Evolutionary conservation across 2,888 invertebrate genomes (phyloP), one percentile per base, ranked within the genome.

Genomic region (Endomychus coccineus): DNA sequence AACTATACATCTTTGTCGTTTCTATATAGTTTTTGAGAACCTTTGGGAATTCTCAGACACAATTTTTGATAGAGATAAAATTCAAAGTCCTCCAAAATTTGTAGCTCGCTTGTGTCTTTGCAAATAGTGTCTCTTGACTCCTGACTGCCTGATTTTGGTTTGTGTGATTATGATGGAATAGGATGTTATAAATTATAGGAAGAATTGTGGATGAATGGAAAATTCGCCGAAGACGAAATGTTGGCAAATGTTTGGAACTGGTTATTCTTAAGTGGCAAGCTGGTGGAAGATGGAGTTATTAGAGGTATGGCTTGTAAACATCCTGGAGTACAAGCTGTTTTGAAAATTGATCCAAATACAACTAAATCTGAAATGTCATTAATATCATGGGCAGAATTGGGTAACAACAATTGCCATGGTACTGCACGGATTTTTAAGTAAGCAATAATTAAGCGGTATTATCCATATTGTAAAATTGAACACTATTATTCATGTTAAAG

Each of bases 201-300:
- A 30, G 85, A 85, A 42, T 66, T 86, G 44, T 78, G 78, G 64
- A 80, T 82, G 58, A 90, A 91, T 64, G 86, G 83, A 0, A 83
- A 84, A 48, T 59, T 83, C 36, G 80, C 85, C 0, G 78, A 84
- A 28, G 84, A 85, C 54, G 77, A 79, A 21, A 72, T 78, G 15
- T 64, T 94, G 21, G 77, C 79, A 50, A 83, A 79, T 41, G 71
- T 92, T 10, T 95, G 94, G 94, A 76, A 80, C 42, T 89, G 88
- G 79, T 62, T 90, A 39, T 77, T 80, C 43, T 71, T 80, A 40
- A 78, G 85, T 70, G 72, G 77, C 49, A 75, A 77, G 44, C 64
- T 82, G 43, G 77, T 81, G 19, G 78, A 83, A 55, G 80, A 81
- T 44, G 78, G 78, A 61, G 10, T 25, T 6, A 27, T 22, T 28